phyloP scores from a whole-genome alignment of 2,797 vertebrate genomes.

The Tachyglossus aculeatus region DNA sequence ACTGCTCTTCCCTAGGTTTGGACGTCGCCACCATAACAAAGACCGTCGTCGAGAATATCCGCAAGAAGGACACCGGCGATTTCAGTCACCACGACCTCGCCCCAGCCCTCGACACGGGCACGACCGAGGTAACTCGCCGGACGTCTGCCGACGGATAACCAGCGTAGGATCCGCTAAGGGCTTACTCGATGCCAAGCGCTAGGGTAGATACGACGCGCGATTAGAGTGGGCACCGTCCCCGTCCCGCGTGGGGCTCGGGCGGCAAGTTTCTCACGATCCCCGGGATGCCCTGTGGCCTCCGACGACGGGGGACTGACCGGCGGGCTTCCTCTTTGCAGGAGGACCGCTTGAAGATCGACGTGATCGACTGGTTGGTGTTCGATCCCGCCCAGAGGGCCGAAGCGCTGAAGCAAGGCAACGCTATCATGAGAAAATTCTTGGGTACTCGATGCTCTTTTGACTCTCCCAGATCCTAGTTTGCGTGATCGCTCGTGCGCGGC shows the following conservation, averaged over 20 bases:
- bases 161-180: too few relatives aligned
- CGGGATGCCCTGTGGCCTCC: too few relatives aligned
- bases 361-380: slow-evolving; percentile 96
- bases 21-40: slow-evolving; percentile 92
- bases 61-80: slow-evolving; percentile 83
- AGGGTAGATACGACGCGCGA: too few relatives aligned
- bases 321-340: slow-evolving; percentile 74
- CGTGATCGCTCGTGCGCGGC: too few relatives aligned
- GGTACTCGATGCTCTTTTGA: slow-evolving; percentile 73
- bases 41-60: slow-evolving; percentile 92
- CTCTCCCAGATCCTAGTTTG: too few relatives aligned
- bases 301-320: not conserved
- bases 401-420: slow-evolving; percentile 95
- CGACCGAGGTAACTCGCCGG: slow-evolving; percentile 84
- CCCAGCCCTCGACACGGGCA: slow-evolving; percentile 82
- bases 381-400: slow-evolving; percentile 92
- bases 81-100: slow-evolving; percentile 87
- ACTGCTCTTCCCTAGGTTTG: slow-evolving; percentile 77
- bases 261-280: too few relatives aligned
- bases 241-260: too few relatives aligned
- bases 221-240: too few relatives aligned
- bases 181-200: too few relatives aligned
- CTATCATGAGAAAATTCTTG: slow-evolving; percentile 96
- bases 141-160: too few relatives aligned
- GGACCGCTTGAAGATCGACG: slow-evolving; percentile 90